Evolutionary conservation across 2,888 invertebrate genomes (phyloP).

Genomic region (Troglohyphantes excavatus): DNA sequence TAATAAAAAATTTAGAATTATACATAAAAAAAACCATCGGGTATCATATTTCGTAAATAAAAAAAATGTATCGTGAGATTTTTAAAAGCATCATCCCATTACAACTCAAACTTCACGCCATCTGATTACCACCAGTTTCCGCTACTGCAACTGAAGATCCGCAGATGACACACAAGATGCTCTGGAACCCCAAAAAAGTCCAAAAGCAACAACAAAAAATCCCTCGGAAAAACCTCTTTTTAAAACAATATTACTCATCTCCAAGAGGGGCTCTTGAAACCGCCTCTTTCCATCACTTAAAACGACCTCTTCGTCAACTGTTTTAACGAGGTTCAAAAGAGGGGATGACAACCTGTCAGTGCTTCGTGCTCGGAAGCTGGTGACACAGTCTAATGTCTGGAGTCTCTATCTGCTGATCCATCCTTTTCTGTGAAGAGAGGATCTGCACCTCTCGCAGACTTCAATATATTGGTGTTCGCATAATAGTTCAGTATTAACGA

Average conservation of each 20-base stretch:
- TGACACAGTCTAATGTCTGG: constrained; percentile 50
- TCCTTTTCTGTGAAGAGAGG: background rate
- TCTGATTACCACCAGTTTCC: constrained; percentile 44
- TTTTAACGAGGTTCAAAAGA: constrained; percentile 56
- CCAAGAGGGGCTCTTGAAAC: constrained; percentile 33
- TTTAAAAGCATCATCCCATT: background rate
- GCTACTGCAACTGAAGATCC: constrained; percentile 20
- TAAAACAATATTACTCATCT: constrained; percentile 56
- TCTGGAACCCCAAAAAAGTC: background rate
- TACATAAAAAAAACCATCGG: too few relatives aligned
- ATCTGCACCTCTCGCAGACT: constrained; percentile 7
- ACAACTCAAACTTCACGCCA: constrained; percentile 2
- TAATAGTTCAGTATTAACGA: constrained; percentile 12
- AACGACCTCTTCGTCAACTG: constrained; percentile 47
- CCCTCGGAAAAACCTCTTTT: constrained; percentile 31
- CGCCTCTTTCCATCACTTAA: constrained; percentile 51
- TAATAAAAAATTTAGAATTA: too few relatives aligned
- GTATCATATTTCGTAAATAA: too few relatives aligned
- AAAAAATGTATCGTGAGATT: too few relatives aligned
- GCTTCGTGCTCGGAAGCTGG: constrained; percentile 48
- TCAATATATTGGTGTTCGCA: background rate
- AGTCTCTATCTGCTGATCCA: constrained; percentile 6
- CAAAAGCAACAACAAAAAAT: background rate
- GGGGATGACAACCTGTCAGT: constrained; percentile 54
- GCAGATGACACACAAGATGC: constrained; percentile 51